A percentile compares a stretch with the other conserved stretches of the same genome.
Evolutionary conservation across 2,888 invertebrate genomes (phyloP).

Genomic region (Eristalis arbustorum): DNA sequence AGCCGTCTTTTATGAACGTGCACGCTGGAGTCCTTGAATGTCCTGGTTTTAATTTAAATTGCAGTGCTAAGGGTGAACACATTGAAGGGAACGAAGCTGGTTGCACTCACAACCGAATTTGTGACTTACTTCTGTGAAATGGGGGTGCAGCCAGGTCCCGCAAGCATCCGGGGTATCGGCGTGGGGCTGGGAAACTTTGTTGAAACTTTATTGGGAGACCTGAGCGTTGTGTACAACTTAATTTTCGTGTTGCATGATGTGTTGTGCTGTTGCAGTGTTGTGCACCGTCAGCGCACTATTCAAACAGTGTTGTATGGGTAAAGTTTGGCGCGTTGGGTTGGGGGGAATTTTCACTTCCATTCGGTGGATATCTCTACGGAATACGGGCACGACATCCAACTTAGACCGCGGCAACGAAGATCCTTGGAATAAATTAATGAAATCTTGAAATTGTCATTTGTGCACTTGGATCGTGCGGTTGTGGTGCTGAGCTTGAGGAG

Average conservation of each 20-base stretch:
- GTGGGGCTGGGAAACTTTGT: constrained; percentile 35
- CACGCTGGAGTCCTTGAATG: constrained; percentile 65
- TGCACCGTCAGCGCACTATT: not conserved
- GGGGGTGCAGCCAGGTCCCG: constrained; percentile 18
- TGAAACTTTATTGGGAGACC: constrained; percentile 56
- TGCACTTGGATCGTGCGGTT: constrained; percentile 8
- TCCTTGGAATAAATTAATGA: constrained; percentile 38
- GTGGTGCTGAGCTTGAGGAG: constrained; percentile 1
- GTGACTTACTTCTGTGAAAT: constrained; percentile 51
- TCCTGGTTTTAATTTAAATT: constrained; percentile 66
- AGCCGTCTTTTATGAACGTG: constrained; percentile 60
- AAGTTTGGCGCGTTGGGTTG: constrained; percentile 29
- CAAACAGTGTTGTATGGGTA: constrained; percentile 23
- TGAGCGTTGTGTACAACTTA: constrained; percentile 59
- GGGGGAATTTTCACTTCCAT: constrained; percentile 35
- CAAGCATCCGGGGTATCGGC: not conserved
- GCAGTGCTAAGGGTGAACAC: constrained; percentile 60
- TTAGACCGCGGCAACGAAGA: not conserved
- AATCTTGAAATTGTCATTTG: constrained; percentile 50
- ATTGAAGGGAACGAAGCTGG: constrained; percentile 53
- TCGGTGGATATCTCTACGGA: constrained; percentile 14
- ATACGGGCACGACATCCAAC: constrained; percentile 9
- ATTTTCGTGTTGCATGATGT: constrained; percentile 40
- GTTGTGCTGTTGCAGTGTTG: constrained; percentile 21
- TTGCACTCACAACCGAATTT: constrained; percentile 52